Percentiles rank a stretch among this genome's conserved stretches.
These are phyloP conservation scores for Drosophila nannoptera DNA, from an alignment of 1,140 invertebrate species.

Conservation along the genomic window DNA sequence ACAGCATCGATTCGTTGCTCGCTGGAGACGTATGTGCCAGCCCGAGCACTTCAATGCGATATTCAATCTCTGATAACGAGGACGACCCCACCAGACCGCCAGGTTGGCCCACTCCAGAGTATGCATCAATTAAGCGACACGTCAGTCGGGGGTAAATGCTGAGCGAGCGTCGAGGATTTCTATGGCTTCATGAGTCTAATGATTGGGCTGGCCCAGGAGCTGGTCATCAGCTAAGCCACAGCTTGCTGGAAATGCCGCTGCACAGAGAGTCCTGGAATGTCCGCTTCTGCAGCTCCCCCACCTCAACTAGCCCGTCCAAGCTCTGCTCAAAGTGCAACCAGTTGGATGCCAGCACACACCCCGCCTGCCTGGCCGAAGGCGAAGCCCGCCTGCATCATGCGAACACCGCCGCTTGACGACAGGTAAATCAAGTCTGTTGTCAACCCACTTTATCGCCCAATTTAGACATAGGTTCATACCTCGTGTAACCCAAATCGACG, in stretches of 20 bases:
- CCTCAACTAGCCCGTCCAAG: too few relatives aligned
- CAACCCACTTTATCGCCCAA: too few relatives aligned
- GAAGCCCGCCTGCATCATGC: too few relatives aligned
- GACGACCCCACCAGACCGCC: constrained; percentile 10
- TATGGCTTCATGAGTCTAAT: constrained; percentile 47
- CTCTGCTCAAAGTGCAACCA: too few relatives aligned
- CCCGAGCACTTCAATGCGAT: constrained; percentile 1
- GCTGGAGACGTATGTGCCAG: neutral
- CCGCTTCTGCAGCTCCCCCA: too few relatives aligned
- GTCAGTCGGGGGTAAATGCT: constrained; percentile 30
- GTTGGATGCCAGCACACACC: too few relatives aligned
- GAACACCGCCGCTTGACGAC: too few relatives aligned
- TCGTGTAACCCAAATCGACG: neutral
- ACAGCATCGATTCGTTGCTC: neutral
- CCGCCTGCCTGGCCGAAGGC: too few relatives aligned
- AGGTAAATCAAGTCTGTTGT: too few relatives aligned
- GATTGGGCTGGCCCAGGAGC: constrained; percentile 31
- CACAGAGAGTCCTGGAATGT: too few relatives aligned
- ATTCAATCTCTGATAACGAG: constrained; percentile 42
- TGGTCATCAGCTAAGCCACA: constrained; percentile 47
- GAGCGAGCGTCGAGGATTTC: constrained; percentile 19
- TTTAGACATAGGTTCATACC: too few relatives aligned
- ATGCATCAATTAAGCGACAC: constrained; percentile 2
- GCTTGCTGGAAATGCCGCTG: too few relatives aligned
- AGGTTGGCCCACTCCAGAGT: constrained; percentile 21